A percentile compares a stretch with the other conserved stretches of the same genome.
Conservation (phyloP, 1,140 invertebrate genomes). For the Drosophila subpulchrella region DNA sequence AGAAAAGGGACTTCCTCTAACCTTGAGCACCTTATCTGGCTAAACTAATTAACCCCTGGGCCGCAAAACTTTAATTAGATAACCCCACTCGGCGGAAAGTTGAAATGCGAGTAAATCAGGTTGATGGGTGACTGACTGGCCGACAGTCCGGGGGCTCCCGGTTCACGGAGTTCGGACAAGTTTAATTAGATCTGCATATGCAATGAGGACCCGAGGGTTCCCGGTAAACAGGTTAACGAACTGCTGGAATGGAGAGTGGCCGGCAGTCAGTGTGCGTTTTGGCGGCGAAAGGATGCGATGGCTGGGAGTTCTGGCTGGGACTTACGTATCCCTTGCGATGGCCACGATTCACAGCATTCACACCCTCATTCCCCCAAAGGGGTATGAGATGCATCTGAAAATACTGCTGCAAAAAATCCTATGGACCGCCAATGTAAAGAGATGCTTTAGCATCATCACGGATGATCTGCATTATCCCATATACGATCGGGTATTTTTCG, state of each 20-base stretch:
- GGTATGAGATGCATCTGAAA: constrained; percentile 39
- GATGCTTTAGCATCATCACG: constrained; percentile 72
- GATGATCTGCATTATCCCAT: constrained; percentile 62
- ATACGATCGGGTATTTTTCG: constrained; percentile 59
- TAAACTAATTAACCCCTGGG: constrained; percentile 24
- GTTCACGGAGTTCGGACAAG: constrained; percentile 50
- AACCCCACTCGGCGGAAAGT: constrained; percentile 18
- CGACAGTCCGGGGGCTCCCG: constrained; percentile 18
- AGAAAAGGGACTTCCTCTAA: constrained; percentile 10
- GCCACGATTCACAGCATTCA: not conserved
- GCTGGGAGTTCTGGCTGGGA: constrained; percentile 12
- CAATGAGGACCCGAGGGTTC: constrained; percentile 34
- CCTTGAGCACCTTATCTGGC: constrained; percentile 37
- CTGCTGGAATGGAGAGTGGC: not conserved
- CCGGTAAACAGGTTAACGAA: constrained; percentile 52
- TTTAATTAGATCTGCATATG: constrained; percentile 80
- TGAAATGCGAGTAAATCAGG: constrained; percentile 59
- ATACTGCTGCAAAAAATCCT: constrained; percentile 55
- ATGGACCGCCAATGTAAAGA: constrained; percentile 50
- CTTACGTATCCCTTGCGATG: constrained; percentile 3
- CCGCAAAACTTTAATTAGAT: constrained; percentile 37
- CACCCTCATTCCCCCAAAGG: not conserved
- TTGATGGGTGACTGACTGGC: constrained; percentile 34
- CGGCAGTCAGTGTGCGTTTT: constrained; percentile 19
- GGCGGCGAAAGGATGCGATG: constrained; percentile 46